Conservation (phyloP, 1,140 invertebrate species). For the Metaphire vulgaris region DNA sequence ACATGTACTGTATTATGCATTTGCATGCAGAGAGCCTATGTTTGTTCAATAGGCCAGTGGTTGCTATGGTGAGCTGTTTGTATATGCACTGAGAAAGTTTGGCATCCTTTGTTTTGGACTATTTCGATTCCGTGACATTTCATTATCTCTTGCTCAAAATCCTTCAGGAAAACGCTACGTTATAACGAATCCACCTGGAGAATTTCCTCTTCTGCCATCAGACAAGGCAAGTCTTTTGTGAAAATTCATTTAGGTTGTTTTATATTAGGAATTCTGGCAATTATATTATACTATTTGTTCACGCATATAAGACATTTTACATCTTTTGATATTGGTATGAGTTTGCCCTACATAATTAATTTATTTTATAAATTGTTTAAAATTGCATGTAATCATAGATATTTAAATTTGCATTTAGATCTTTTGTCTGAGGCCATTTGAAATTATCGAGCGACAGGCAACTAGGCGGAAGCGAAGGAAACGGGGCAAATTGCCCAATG, state of each 20-base stretch:
- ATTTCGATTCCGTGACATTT: slow-evolving; percentile 65
- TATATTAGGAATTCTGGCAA: not conserved
- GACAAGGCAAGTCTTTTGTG: slow-evolving; percentile 70
- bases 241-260: not conserved
- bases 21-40: too few species aligned
- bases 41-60: slow-evolving; percentile 49
- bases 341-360: too few species aligned
- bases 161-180: slow-evolving; percentile 97
- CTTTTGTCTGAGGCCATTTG: slow-evolving; percentile 31
- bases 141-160: slow-evolving; percentile 27
- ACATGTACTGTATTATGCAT: too few species aligned
- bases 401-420: too few species aligned
- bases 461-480: slow-evolving; percentile 11
- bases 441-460: slow-evolving; percentile 20
- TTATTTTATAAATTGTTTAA: too few species aligned
- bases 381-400: too few species aligned
- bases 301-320: too few species aligned
- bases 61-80: slow-evolving; percentile 74
- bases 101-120: slow-evolving; percentile 99
- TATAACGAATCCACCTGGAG: slow-evolving; percentile 97
- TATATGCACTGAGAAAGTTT: slow-evolving; percentile 88
- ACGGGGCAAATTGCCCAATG: not conserved
- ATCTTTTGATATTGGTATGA: too few species aligned
- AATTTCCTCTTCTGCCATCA: slow-evolving; percentile 88
- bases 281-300: too few species aligned